These are phyloP conservation scores for Stegostoma tigrinum DNA, from an alignment of 2,113 vertebrate species.

Conservation along the genomic window DNA sequence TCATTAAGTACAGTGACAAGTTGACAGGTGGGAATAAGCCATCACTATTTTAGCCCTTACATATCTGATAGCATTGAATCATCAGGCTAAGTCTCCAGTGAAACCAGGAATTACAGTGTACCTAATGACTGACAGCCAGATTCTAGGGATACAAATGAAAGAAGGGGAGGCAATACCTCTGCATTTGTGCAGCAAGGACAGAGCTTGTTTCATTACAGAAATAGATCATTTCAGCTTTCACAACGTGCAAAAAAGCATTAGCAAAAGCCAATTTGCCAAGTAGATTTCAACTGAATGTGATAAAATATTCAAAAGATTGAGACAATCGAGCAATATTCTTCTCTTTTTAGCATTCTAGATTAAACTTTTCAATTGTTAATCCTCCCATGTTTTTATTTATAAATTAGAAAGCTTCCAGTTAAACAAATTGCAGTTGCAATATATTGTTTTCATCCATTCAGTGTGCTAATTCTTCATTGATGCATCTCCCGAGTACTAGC, in stretches of 20 bases:
- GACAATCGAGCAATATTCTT: neutral
- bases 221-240: neutral
- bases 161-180: neutral
- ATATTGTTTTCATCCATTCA: neutral
- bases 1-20: neutral
- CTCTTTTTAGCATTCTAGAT: neutral
- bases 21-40: constrained; percentile 16
- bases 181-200: neutral
- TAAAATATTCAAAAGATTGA: neutral
- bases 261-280: constrained; percentile 1
- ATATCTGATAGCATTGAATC: constrained; percentile 1
- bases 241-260: neutral
- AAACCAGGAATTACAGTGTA: neutral
- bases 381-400: neutral
- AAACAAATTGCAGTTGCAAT: neutral
- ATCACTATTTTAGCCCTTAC: neutral
- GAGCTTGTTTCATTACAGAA: neutral
- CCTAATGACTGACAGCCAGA: constrained; percentile 23
- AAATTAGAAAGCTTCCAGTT: neutral
- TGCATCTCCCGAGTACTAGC: neutral
- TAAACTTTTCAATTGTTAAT: neutral
- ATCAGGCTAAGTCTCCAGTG: constrained; percentile 9
- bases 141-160: neutral
- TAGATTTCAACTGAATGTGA: neutral
- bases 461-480: neutral